Percentiles rank a stretch among this genome's conserved stretches.
These are phyloP conservation scores for Sphaerophoria taeniata DNA, from an alignment of 2,888 invertebrate species.

Conservation along the genomic window DNA sequence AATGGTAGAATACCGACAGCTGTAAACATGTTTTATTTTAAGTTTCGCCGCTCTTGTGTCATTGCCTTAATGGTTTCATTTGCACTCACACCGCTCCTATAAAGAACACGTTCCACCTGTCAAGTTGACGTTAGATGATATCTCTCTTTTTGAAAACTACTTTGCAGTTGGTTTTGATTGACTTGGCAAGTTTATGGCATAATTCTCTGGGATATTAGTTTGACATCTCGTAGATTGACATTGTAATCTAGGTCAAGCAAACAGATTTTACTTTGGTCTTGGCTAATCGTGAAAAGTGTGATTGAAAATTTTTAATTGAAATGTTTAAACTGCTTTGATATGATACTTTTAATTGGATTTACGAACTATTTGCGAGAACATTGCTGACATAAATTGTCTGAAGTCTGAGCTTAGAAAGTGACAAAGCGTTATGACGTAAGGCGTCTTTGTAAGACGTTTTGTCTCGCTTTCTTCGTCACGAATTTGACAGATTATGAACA, in stretches of 20 bases:
- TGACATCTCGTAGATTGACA: slow-evolving; percentile 62
- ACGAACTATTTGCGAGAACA: no score
- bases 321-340: slow-evolving; percentile 47
- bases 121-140: slow-evolving; percentile 55
- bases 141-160: slow-evolving; percentile 7
- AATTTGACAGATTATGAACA: no score
- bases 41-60: slow-evolving; percentile 20
- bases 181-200: slow-evolving; percentile 65
- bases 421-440: no score
- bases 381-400: no score
- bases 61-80: slow-evolving; percentile 22
- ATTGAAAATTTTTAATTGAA: slow-evolving; percentile 62
- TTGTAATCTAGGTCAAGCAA: slow-evolving; percentile 62
- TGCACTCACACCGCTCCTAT: slow-evolving; percentile 19
- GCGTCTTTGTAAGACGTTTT: no score
- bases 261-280: slow-evolving; percentile 32
- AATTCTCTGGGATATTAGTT: slow-evolving; percentile 56
- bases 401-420: no score
- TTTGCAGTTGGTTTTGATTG: slow-evolving; percentile 63
- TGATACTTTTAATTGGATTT: no score
- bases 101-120: slow-evolving; percentile 55
- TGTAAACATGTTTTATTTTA: slow-evolving; percentile 22
- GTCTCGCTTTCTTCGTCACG: no score
- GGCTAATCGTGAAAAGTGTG: slow-evolving; percentile 17
- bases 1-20: slow-evolving; percentile 76